Base-by-base conservation (phyloP, 2,113 vertebrate genomes). In the Gymnobelideus leadbeateri region DNA sequence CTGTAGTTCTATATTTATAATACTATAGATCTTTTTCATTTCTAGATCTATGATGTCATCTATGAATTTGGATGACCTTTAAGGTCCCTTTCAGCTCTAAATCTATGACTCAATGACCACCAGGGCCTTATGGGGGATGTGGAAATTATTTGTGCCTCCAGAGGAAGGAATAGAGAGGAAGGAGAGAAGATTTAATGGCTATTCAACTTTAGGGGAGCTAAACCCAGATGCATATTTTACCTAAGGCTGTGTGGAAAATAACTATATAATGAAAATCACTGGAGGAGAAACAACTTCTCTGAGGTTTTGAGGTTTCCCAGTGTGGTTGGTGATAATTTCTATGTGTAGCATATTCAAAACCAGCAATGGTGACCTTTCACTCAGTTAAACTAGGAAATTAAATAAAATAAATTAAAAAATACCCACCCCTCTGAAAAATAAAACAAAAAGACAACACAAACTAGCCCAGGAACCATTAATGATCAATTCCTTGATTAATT, bases 241-340 rank as follows among this genome's bases (percentile, higher is more conserved):
- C 37, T n/a, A 84, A 19, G 7, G 43, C 68, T 84, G 37, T 84
- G 68, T 84, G n/a, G 19, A n/a, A 84, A 84, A 84, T 43, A 84
- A 84, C 37, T 43, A 84, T 21, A 84, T 84, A 84, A 43, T 84
- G 68, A 84, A 84, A 84, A 84, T 84, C 68, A 43, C 68, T 84
- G 19, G 14, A 84, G 37, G 37, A 84, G 16, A 84, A 84, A 84
- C 43, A n/a, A 19, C n/a, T 43, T 84, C 37, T 23, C 68, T 84
- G 68, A 84, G 68, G 68, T 84, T 84, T 84, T 84, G 68, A 84
- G 68, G 68, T 84, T 84, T 84, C 37, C 68, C 68, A 84, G 68
- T 84, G 37, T 84, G n/a, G 68, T 84, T 84, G n/a, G 68, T 43
- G 37, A n/a, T 84, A n/a, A 84, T 43, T 84, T 84, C n/a, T 84